Percentiles rank a stretch among this genome's conserved stretches.
Conservation (phyloP, 2,113 vertebrate species). For the Bubalus kerabau region DNA sequence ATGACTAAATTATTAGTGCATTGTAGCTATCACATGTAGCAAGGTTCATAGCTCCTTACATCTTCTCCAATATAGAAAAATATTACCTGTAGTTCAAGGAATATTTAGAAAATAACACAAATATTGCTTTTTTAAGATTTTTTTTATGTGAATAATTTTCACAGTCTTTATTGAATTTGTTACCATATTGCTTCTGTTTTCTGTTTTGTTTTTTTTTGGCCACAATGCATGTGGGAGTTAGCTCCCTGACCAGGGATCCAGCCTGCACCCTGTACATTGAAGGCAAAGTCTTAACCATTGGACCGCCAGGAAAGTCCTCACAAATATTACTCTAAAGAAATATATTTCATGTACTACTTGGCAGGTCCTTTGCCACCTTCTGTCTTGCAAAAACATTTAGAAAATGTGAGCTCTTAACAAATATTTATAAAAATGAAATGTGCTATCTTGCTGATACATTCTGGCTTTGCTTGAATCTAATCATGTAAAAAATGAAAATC, state of each 20-base stretch:
- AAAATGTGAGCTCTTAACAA: conserved; percentile 19
- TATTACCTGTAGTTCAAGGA: not conserved
- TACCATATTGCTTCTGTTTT: not conserved
- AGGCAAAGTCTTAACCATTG: not conserved
- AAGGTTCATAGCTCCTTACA: not conserved
- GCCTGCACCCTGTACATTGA: not conserved
- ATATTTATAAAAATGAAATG: not conserved
- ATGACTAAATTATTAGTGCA: not conserved
- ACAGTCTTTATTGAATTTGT: not conserved
- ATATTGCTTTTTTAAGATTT: not conserved
- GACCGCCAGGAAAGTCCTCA: not conserved
- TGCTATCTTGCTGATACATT: not conserved
- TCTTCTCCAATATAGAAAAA: not conserved
- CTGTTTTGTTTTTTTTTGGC: not conserved
- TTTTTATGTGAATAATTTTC: not conserved
- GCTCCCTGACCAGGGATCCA: not conserved
- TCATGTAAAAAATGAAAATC: not conserved
- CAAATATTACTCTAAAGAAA: not conserved
- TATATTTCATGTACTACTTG: not conserved
- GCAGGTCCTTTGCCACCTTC: not conserved
- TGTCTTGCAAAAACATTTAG: not conserved
- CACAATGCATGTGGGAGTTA: not conserved
- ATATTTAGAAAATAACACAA: not conserved
- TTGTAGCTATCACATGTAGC: not conserved
- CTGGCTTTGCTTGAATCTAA: not conserved